Base-by-base conservation (phyloP, 1,140 invertebrate species). In the Drosophila parvula region DNA sequence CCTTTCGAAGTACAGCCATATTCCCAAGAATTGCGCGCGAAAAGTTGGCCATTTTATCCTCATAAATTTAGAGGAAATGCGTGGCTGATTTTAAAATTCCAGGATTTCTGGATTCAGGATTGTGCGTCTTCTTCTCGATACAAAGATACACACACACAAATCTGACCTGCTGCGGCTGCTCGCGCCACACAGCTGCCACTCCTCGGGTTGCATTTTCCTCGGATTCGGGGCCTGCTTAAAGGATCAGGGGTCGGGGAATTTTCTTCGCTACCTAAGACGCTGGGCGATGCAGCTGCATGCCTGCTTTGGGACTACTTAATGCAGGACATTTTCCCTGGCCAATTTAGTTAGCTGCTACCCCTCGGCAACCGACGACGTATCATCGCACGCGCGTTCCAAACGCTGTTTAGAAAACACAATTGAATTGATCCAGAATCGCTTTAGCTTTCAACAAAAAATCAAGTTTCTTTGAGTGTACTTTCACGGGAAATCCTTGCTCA, bases 151-250 rank as follows among this genome's bases (percentile, higher is more conserved):
- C 28, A 58, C 32, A 43, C 34, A 47, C 18, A 59, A 76, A 79
- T 90, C 71, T 89, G 84, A 89, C 84, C 84, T 89, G 84, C 85
- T 79, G 65, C 60, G 40, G 16, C 68, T 67, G 50, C 43, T 73
- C 58, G 73, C 59, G 80, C 34, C 63, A 58, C 47, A 83, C 81
- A 85, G 69, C 81, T 84, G 81, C 73, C 61, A 44, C 28, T 59
- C 22, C 28, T 69, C 63, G 70, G 59, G 78, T 76, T 63, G 65
- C 60, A 45, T 64, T 64, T 64, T 57, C 57, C 38, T 43, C 55
- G 64, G 50, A 74, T 85, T 74, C 64, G 78, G 81, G 81, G 74
- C 48, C 79, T 78, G 69, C 60, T 65, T 68, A 70, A 79, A 73
- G 83, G 71, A 78, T 86, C 82, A 65, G 61, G 22, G 36, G 56